These are phyloP conservation scores for Brachionichthys hirsutus DNA, from an alignment of 2,113 vertebrate species.

Conservation along the genomic window DNA sequence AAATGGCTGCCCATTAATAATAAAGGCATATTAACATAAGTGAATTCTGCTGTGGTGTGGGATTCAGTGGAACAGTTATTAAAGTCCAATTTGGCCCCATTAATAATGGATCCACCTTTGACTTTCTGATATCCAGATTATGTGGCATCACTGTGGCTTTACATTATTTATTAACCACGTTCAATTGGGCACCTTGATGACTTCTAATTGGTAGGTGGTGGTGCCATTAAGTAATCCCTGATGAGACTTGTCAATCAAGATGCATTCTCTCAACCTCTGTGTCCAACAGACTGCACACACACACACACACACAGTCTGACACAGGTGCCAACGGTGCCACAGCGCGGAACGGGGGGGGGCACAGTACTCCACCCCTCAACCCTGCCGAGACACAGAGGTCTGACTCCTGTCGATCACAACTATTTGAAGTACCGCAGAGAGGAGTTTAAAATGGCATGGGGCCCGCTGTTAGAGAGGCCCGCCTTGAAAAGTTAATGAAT, in stretches of 20 bases:
- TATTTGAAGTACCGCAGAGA: constrained; percentile 58
- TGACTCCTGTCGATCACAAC: constrained; percentile 70
- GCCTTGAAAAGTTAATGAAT: constrained; percentile 76
- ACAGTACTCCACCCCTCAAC: constrained; percentile 46
- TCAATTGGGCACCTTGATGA: constrained; percentile 83
- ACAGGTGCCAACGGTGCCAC: constrained; percentile 62
- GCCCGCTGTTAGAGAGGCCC: constrained; percentile 51
- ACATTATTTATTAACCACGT: constrained; percentile 85
- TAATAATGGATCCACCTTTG: constrained; percentile 86
- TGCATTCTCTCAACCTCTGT: constrained; percentile 57
- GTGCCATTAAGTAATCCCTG: constrained; percentile 79
- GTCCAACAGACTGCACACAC: constrained; percentile 52
- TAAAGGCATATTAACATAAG: constrained; percentile 84
- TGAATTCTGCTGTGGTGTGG: constrained; percentile 80
- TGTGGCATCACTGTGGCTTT: constrained; percentile 81
- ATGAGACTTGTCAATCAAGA: constrained; percentile 82
- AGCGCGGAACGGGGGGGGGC: constrained; percentile 46
- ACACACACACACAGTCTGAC: constrained; percentile 27
- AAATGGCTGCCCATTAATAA: constrained; percentile 82
- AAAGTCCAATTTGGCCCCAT: constrained; percentile 85
- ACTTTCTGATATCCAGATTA: constrained; percentile 86
- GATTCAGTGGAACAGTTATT: constrained; percentile 82
- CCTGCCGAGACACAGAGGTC: constrained; percentile 43
- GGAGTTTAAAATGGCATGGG: constrained; percentile 51
- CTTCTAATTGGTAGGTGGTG: constrained; percentile 80